Evolutionary conservation across 2,888 invertebrate species (phyloP).

Genomic region (Falcaria lacertinaria): DNA sequence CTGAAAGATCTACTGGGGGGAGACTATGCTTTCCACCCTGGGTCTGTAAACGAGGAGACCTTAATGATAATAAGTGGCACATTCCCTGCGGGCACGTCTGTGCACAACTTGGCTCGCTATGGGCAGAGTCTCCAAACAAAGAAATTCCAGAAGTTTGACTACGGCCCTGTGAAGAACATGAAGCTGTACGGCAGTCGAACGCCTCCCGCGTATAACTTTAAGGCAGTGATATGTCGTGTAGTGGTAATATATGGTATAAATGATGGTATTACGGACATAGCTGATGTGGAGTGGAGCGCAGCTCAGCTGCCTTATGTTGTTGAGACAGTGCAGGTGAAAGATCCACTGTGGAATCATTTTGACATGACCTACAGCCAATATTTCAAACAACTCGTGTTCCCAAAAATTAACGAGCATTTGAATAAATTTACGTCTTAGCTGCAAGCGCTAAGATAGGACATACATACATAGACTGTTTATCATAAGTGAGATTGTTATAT

Average conservation of each 20-base stretch:
- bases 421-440: too few relatives aligned
- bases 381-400: background rate
- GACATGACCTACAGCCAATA: background rate
- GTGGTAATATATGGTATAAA: slow-evolving; percentile 23
- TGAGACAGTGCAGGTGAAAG: background rate
- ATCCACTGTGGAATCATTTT: background rate
- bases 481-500: too few relatives aligned
- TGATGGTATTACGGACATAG: slow-evolving; percentile 20
- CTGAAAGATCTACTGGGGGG: background rate
- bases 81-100: slow-evolving; percentile 54
- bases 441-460: too few relatives aligned
- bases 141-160: slow-evolving; percentile 23
- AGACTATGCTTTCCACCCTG: background rate
- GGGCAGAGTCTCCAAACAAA: slow-evolving; percentile 21
- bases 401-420: background rate
- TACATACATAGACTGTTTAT: too few relatives aligned
- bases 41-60: slow-evolving; percentile 9
- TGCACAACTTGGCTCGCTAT: slow-evolving; percentile 50
- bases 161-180: slow-evolving; percentile 17
- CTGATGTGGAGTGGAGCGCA: slow-evolving; percentile 8
- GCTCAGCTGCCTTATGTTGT: background rate
- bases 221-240: slow-evolving; percentile 22
- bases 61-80: slow-evolving; percentile 13
- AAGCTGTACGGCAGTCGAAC: slow-evolving; percentile 8
- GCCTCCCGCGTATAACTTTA: slow-evolving; percentile 26